phyloP scores from a whole-genome alignment of 2,113 vertebrate species.

The Bubo scandiacus region DNA sequence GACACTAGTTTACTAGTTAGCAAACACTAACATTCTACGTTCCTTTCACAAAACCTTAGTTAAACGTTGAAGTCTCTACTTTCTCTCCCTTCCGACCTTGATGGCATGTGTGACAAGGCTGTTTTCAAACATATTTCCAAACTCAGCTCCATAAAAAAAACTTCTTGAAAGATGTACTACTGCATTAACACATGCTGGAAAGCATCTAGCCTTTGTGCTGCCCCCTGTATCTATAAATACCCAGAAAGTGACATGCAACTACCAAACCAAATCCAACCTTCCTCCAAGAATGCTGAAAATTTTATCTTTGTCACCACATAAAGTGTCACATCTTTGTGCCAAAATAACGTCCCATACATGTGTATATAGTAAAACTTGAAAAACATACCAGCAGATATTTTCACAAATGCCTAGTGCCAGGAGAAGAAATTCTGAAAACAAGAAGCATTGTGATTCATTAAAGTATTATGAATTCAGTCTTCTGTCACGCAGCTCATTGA shows the following conservation, averaged over 20 bases:
- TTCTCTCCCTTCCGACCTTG: neutral
- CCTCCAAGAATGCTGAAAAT: neutral
- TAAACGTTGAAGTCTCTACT: neutral
- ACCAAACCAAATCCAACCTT: neutral
- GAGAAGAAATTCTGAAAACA: neutral
- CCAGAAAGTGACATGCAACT: fast-evolving
- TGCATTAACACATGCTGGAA: neutral
- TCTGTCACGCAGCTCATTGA: neutral
- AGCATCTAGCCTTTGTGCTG: neutral
- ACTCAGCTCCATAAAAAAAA: neutral
- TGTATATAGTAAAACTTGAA: neutral
- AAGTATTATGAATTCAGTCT: neutral
- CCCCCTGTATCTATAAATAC: neutral
- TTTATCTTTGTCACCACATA: neutral
- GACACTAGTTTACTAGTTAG: neutral
- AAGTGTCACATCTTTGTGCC: neutral
- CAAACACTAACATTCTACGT: neutral
- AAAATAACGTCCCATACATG: neutral
- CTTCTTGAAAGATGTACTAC: neutral
- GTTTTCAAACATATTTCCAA: conserved; percentile 6
- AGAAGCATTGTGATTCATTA: neutral
- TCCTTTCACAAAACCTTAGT: neutral
- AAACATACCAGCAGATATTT: neutral
- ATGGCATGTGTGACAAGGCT: neutral
- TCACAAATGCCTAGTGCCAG: neutral